These are phyloP conservation scores for Lutjanus erythropterus DNA, from an alignment of 2,113 vertebrate species.

Conservation along the genomic window DNA sequence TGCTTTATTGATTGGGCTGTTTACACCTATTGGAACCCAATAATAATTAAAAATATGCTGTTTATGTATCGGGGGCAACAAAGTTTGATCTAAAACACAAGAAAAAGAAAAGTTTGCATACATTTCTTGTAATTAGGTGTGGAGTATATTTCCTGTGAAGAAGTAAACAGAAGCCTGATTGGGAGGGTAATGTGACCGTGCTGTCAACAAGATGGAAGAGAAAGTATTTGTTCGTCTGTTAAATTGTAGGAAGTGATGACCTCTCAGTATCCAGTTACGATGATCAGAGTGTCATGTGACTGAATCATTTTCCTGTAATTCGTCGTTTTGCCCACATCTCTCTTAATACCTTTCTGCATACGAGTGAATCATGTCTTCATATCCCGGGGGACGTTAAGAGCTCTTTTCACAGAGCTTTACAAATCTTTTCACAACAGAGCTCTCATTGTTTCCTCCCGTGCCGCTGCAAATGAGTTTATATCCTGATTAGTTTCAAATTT, in stretches of 20 bases:
- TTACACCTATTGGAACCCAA: background rate
- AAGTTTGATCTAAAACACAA: background rate
- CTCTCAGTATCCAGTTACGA: slow-evolving; percentile 12
- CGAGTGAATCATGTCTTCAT: slow-evolving; percentile 29
- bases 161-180: background rate
- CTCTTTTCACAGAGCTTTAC: slow-evolving; percentile 31
- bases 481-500: slow-evolving; percentile 72
- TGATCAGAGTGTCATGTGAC: slow-evolving; percentile 28
- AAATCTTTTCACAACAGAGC: slow-evolving; percentile 54
- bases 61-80: background rate
- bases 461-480: slow-evolving; percentile 63
- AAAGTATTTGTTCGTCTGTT: slow-evolving; percentile 30
- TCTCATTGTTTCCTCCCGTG: slow-evolving; percentile 59
- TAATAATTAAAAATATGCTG: background rate
- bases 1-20: background rate
- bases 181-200: slow-evolving; percentile 1
- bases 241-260: slow-evolving; percentile 30
- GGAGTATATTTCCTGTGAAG: background rate
- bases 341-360: slow-evolving; percentile 31
- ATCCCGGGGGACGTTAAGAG: slow-evolving; percentile 21
- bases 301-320: slow-evolving; percentile 28
- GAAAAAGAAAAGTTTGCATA: background rate
- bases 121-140: slow-evolving; percentile 4
- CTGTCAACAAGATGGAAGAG: slow-evolving; percentile 14
- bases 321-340: slow-evolving; percentile 4